phyloP scores from a whole-genome alignment of 2,888 invertebrate species.

The Arenicola marina region DNA sequence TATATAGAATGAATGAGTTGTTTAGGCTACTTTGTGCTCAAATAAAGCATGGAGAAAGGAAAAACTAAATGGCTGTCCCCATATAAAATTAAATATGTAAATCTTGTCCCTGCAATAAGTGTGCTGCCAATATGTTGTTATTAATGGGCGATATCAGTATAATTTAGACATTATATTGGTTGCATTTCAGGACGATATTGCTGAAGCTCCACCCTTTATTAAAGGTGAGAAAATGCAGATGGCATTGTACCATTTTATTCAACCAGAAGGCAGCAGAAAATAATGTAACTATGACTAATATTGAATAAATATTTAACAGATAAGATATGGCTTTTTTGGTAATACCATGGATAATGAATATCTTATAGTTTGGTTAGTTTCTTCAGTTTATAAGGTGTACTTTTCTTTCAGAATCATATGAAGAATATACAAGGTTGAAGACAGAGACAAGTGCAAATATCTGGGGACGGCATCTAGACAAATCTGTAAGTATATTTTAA shows the following conservation, averaged over 20 bases:
- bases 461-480: too few species aligned
- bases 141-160: background rate
- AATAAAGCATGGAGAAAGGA: too few species aligned
- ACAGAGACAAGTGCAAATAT: too few species aligned
- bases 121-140: background rate
- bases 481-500: too few species aligned
- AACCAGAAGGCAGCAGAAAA: too few species aligned
- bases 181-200: constrained; percentile 24
- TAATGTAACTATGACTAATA: background rate
- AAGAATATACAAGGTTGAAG: too few species aligned
- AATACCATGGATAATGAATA: background rate
- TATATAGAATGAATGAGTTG: too few species aligned
- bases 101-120: background rate
- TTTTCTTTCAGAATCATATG: background rate
- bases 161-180: background rate
- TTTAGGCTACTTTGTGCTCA: too few species aligned
- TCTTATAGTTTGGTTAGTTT: background rate
- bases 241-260: too few species aligned
- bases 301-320: background rate
- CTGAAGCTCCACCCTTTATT: constrained; percentile 12
- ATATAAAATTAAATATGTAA: background rate
- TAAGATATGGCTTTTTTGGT: background rate
- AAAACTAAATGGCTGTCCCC: too few species aligned
- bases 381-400: background rate
- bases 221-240: constrained; percentile 9